Percentiles rank a stretch among this genome's conserved stretches.
phyloP scores from a whole-genome alignment of 1,140 invertebrate genomes.

The Euwallacea fornicatus region DNA sequence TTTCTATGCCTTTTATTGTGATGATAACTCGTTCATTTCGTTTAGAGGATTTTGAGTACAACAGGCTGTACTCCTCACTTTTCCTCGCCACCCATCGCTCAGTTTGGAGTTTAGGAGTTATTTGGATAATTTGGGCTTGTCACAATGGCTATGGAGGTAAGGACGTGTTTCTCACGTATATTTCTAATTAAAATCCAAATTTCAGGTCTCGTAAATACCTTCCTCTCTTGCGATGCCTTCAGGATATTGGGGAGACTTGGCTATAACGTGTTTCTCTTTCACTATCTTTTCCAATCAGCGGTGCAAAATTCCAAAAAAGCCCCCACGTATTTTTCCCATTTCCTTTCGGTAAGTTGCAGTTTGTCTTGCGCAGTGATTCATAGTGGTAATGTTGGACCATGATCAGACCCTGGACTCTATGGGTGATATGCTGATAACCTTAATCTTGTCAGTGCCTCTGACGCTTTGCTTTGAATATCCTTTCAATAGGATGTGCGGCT shows the following conservation, averaged over 20 bases:
- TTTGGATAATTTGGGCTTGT: slow-evolving; percentile 45
- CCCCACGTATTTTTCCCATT: slow-evolving; percentile 41
- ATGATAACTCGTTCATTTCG: slow-evolving; percentile 39
- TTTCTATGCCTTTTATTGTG: slow-evolving; percentile 37
- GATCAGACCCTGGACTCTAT: slow-evolving; percentile 33
- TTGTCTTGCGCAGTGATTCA: not conserved
- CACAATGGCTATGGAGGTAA: slow-evolving; percentile 36
- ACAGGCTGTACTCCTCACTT: slow-evolving; percentile 36
- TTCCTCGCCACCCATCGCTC: slow-evolving; percentile 39
- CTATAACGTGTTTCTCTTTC: slow-evolving; percentile 40
- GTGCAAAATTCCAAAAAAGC: slow-evolving; percentile 36
- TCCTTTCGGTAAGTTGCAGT: slow-evolving; percentile 34
- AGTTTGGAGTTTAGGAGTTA: slow-evolving; percentile 40
- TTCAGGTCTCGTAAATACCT: slow-evolving; percentile 39
- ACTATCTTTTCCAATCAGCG: slow-evolving; percentile 36
- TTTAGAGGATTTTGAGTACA: slow-evolving; percentile 40
- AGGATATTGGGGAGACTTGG: slow-evolving; percentile 36
- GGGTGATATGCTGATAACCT: slow-evolving; percentile 35
- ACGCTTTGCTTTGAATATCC: slow-evolving; percentile 38
- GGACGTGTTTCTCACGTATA: not conserved
- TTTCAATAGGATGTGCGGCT: slow-evolving; percentile 28
- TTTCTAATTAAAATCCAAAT: slow-evolving; percentile 4
- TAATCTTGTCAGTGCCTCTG: slow-evolving; percentile 23
- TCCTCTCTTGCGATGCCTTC: slow-evolving; percentile 38
- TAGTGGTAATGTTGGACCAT: not conserved